A percentile compares a stretch with the other conserved stretches of the same genome.
phyloP scores from a whole-genome alignment of 2,888 invertebrate species.

The Ischnura elegans region DNA sequence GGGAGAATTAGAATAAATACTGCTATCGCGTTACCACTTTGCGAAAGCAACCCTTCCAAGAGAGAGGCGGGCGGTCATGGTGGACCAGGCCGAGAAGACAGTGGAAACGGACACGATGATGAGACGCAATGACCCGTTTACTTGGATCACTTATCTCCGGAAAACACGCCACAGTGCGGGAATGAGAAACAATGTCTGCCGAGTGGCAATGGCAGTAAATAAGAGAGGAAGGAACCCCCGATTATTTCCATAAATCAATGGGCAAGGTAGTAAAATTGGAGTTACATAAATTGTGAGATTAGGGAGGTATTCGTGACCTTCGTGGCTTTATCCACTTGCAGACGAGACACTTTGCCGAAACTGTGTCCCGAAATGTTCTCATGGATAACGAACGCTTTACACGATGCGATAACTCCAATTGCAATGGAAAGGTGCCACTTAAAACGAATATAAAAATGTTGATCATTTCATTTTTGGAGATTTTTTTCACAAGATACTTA shows the following conservation, averaged over 20 bases:
- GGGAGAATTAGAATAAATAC: constrained; percentile 49
- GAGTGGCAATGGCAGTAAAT: not conserved
- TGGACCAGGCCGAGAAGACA: not conserved
- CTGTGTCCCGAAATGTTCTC: too few species aligned
- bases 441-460: too few species aligned
- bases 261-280: too few species aligned
- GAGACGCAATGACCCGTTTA: not conserved
- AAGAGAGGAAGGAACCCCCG: not conserved
- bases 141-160: constrained; percentile 4
- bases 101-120: not conserved
- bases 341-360: too few species aligned
- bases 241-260: not conserved
- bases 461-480: too few species aligned
- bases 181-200: not conserved
- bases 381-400: too few species aligned
- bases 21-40: constrained; percentile 47
- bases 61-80: not conserved
- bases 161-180: not conserved
- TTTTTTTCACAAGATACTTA: too few species aligned
- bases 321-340: too few species aligned
- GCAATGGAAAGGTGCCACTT: too few species aligned
- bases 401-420: too few species aligned
- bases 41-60: not conserved
- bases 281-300: too few species aligned
- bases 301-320: too few species aligned